Percentiles rank a stretch among this genome's conserved stretches.
Evolutionary conservation across 2,113 vertebrate genomes (phyloP).

Genomic region (Choloepus hoffmanni): DNA sequence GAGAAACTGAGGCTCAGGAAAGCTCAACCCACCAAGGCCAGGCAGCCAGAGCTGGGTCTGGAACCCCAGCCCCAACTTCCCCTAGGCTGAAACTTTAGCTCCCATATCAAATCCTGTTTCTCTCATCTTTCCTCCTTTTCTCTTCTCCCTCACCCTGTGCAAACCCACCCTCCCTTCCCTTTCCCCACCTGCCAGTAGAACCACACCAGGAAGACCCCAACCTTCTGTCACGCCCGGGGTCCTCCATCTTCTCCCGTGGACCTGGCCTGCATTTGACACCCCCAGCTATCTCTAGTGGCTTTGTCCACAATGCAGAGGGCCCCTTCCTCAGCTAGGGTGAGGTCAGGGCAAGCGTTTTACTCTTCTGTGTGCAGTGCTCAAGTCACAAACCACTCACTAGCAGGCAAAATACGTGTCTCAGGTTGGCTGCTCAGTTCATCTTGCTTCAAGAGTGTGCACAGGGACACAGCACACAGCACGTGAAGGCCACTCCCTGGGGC

Average conservation of each 20-base stretch:
- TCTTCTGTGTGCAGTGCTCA: fast-evolving
- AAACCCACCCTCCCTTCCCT: not conserved
- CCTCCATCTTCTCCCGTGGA: not conserved
- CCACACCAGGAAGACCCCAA: not conserved
- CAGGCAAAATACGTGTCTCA: not conserved
- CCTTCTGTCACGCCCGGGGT: not conserved
- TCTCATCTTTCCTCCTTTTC: not conserved
- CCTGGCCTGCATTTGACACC: not conserved
- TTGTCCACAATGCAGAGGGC: not conserved
- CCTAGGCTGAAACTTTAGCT: not conserved
- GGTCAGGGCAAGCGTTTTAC: not conserved
- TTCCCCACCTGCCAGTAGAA: not conserved
- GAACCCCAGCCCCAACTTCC: not conserved
- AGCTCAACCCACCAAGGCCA: not conserved
- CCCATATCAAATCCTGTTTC: not conserved
- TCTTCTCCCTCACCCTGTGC: not conserved
- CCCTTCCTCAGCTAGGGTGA: not conserved
- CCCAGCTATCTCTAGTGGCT: not conserved
- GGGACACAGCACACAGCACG: fast-evolving
- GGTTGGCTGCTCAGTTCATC: fast-evolving
- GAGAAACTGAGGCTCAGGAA: not conserved
- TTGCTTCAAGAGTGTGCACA: not conserved
- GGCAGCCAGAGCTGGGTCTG: not conserved
- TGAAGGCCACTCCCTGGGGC: no score
- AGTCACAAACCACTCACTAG: not conserved